Evolutionary conservation across 2,888 invertebrate species (phyloP).

Genomic region (Gnatocerus cornutus): DNA sequence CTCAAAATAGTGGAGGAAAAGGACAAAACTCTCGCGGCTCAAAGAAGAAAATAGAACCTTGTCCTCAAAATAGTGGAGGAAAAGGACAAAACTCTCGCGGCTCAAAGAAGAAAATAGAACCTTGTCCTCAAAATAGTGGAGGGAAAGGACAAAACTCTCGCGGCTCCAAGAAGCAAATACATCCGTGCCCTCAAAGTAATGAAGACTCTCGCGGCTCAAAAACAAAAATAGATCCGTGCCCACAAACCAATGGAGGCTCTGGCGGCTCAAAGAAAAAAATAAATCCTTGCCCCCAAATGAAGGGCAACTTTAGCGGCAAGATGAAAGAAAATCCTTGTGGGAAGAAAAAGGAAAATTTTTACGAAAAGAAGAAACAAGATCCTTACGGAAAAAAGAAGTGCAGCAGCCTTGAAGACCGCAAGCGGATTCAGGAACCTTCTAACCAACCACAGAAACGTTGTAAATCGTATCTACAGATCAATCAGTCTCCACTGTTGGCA

Average conservation of each 20-base stretch:
- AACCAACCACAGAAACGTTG: neutral
- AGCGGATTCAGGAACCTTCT: neutral
- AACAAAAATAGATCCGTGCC: constrained; percentile 25
- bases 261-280: constrained; percentile 29
- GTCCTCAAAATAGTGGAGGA: too few species aligned
- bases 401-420: neutral
- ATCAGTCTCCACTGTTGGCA: too few species aligned
- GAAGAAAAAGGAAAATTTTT: constrained; percentile 31
- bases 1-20: too few species aligned
- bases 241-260: too few species aligned
- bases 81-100: too few species aligned
- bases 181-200: too few species aligned
- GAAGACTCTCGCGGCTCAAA: too few species aligned
- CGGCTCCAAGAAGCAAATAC: constrained; percentile 24
- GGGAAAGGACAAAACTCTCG: too few species aligned
- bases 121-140: too few species aligned
- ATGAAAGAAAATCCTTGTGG: constrained; percentile 29
- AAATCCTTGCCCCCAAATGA: constrained; percentile 33
- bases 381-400: constrained; percentile 14
- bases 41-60: constrained; percentile 33
- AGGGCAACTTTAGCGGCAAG: too few species aligned
- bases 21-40: too few species aligned
- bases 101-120: constrained; percentile 30
- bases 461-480: neutral
- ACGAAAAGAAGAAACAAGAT: constrained; percentile 26